phyloP scores from a whole-genome alignment of 1,140 invertebrate genomes.

The Lucilia cuprina region DNA sequence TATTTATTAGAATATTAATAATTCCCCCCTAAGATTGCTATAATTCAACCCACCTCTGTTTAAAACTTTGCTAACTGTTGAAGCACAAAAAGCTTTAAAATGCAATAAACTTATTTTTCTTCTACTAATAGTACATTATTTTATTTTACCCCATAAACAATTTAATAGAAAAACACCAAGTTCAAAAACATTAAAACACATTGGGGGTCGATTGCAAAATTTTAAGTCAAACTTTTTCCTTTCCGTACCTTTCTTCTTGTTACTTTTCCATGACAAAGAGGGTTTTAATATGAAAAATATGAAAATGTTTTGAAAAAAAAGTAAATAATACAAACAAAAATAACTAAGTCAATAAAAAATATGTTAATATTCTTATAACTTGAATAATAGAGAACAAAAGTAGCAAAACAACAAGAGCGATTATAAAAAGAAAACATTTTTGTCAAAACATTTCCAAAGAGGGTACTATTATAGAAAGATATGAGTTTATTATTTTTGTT shows the following conservation, averaged over 20 bases:
- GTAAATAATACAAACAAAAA: neutral
- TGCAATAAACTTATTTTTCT: neutral
- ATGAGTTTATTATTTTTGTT: too few species aligned
- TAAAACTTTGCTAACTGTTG: neutral
- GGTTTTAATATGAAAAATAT: neutral
- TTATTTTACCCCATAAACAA: neutral
- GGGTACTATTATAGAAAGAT: too few species aligned
- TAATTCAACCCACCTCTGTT: too few species aligned
- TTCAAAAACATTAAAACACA: neutral
- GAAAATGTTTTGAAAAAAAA: neutral
- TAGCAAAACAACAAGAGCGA: too few species aligned
- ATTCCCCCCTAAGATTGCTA: too few species aligned
- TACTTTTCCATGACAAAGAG: neutral
- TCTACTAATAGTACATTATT: neutral
- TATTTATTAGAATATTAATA: too few species aligned
- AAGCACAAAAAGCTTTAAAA: neutral
- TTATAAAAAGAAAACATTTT: too few species aligned
- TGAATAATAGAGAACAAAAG: neutral
- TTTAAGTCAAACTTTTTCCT: neutral
- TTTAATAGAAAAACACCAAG: neutral
- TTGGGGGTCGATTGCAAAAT: neutral
- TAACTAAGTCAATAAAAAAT: neutral
- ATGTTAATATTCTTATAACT: constrained; percentile 2
- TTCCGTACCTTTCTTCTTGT: too few species aligned
- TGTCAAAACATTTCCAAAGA: too few species aligned